Conservation (phyloP, 2,888 invertebrate genomes). For the Meteorus cinctellus region DNA sequence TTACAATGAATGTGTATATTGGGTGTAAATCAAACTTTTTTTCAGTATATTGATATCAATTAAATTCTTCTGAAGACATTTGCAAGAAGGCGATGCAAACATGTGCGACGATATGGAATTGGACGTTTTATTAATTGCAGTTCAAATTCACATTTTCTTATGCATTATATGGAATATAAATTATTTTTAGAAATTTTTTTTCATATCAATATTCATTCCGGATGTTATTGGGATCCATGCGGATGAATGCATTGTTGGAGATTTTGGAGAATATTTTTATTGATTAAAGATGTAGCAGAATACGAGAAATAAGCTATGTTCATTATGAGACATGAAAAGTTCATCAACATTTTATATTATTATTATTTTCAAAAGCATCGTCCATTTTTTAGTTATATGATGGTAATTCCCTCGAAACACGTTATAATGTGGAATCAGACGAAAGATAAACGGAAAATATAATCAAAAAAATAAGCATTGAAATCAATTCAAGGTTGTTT, state of each 20-base stretch:
- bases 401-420: background rate
- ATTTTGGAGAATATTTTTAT: conserved; percentile 35
- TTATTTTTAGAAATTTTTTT: background rate
- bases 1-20: conserved; percentile 13
- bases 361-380: background rate
- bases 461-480: background rate
- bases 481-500: background rate
- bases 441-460: background rate
- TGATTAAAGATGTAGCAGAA: background rate
- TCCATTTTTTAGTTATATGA: background rate
- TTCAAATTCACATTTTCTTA: background rate
- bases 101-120: background rate
- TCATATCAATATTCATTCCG: background rate
- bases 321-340: background rate
- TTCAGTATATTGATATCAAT: background rate
- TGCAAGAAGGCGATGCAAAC: background rate
- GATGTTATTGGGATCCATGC: background rate
- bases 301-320: background rate
- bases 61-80: conserved; percentile 4
- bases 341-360: background rate
- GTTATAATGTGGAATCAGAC: background rate
- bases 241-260: conserved; percentile 14
- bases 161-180: background rate
- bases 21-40: background rate
- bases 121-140: background rate